A percentile compares a stretch with the other conserved stretches of the same genome.
Evolutionary conservation across 2,113 vertebrate genomes (phyloP).

Genomic region (Neomonachus schauinslandi): DNA sequence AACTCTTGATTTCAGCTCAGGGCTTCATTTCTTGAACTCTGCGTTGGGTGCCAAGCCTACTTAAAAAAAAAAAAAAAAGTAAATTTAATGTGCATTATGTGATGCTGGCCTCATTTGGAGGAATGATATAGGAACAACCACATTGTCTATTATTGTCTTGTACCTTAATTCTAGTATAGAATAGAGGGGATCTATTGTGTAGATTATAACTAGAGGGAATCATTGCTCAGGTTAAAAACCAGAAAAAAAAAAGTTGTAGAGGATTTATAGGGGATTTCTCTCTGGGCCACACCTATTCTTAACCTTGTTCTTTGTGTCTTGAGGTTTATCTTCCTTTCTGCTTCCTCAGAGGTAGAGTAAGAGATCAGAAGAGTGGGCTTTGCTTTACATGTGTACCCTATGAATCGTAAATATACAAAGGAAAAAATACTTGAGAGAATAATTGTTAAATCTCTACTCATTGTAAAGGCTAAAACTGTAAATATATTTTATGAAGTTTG

Average conservation of each 20-base stretch:
- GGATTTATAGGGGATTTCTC: not conserved
- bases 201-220: conserved; percentile 4
- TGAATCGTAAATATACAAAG: not conserved
- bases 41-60: too few species aligned
- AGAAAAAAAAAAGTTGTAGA: not conserved
- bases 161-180: not conserved
- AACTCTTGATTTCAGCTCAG: too few species aligned
- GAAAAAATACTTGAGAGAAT: not conserved
- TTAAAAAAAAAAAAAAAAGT: not conserved
- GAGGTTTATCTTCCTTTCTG: not conserved
- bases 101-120: not conserved
- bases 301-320: not conserved
- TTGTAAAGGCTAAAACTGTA: conserved; percentile 14
- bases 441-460: not conserved
- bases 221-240: not conserved
- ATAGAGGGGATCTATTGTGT: not conserved
- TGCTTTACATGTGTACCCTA: not conserved
- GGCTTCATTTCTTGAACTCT: too few species aligned
- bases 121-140: not conserved
- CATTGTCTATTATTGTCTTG: not conserved
- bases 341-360: not conserved
- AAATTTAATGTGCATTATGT: not conserved
- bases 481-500: not conserved
- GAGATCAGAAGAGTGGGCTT: not conserved
- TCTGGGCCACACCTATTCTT: not conserved